Percentiles rank a stretch among this genome's conserved stretches.
phyloP scores from a whole-genome alignment of 2,888 invertebrate species.

The Tortricodes alternella region DNA sequence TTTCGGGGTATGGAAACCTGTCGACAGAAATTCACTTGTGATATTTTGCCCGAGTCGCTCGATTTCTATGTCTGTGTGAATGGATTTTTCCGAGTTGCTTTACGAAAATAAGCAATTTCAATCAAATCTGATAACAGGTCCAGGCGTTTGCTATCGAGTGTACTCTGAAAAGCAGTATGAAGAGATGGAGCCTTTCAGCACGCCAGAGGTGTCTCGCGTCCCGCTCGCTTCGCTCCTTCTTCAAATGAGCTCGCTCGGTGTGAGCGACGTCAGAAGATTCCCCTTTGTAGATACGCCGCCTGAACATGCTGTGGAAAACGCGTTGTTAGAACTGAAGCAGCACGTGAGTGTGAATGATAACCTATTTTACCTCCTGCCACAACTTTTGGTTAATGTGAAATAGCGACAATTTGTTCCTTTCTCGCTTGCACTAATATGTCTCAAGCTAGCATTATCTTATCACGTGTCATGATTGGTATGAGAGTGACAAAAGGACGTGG shows the following conservation, averaged over 20 bases:
- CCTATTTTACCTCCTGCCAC: neutral
- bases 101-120: too few relatives aligned
- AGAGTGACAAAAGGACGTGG: too few relatives aligned
- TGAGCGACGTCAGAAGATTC: constrained; percentile 94
- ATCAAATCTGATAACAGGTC: constrained; percentile 87
- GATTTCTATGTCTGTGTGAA: too few relatives aligned
- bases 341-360: constrained; percentile 83
- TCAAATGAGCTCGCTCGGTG: constrained; percentile 96
- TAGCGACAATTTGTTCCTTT: too few relatives aligned
- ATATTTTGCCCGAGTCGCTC: too few relatives aligned
- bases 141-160: constrained; percentile 96
- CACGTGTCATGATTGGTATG: too few relatives aligned
- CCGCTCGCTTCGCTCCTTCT: constrained; percentile 95
- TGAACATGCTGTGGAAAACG: constrained; percentile 91
- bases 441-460: too few relatives aligned
- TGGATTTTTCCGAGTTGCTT: too few relatives aligned
- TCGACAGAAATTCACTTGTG: too few relatives aligned
- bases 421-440: too few relatives aligned
- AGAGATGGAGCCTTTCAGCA: constrained; percentile 91
- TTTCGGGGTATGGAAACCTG: too few relatives aligned
- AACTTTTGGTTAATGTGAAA: too few relatives aligned
- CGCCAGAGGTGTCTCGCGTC: constrained; percentile 96
- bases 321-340: constrained; percentile 92
- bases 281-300: constrained; percentile 98
- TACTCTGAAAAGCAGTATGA: constrained; percentile 92